phyloP scores from a whole-genome alignment of 2,888 invertebrate species.

The Thecophora atra region DNA sequence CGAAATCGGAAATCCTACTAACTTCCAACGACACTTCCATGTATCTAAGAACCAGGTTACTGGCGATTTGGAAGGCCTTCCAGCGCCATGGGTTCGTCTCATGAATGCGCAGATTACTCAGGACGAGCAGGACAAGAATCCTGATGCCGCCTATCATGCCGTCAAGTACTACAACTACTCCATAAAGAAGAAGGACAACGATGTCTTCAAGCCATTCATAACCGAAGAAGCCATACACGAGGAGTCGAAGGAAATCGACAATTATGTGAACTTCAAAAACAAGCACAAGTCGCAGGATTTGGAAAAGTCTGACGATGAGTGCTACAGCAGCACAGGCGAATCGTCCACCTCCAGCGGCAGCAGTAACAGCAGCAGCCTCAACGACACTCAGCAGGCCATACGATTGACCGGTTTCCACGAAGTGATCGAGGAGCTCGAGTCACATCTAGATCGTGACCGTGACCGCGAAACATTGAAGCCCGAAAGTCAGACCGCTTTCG shows the following conservation, averaged over 20 bases:
- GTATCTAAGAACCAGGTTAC: conserved; percentile 85
- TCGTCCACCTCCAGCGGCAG: conserved; percentile 55
- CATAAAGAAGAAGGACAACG: conserved; percentile 80
- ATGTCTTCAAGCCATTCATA: conserved; percentile 82
- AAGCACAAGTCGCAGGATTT: conserved; percentile 74
- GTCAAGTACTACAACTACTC: conserved; percentile 90
- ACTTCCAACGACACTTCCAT: conserved; percentile 86
- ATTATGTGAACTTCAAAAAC: conserved; percentile 77
- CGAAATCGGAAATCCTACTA: conserved; percentile 82
- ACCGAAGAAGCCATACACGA: conserved; percentile 83
- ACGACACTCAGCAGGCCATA: conserved; percentile 56
- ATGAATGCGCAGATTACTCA: conserved; percentile 85
- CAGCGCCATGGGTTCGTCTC: conserved; percentile 81
- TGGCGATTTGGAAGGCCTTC: conserved; percentile 86
- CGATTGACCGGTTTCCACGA: conserved; percentile 55
- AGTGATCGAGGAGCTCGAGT: conserved; percentile 60
- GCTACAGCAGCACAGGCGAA: conserved; percentile 65
- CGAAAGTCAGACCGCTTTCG: conserved; percentile 35
- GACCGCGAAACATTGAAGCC: conserved; percentile 56
- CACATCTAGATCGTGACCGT: conserved; percentile 53
- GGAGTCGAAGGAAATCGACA: conserved; percentile 84
- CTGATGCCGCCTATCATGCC: conserved; percentile 89
- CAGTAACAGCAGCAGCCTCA: conserved; percentile 60
- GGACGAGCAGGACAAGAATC: conserved; percentile 89
- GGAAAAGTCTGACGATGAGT: conserved; percentile 63